Conservation (phyloP, 2,888 invertebrate species). For the Ormyrus thymus region DNA sequence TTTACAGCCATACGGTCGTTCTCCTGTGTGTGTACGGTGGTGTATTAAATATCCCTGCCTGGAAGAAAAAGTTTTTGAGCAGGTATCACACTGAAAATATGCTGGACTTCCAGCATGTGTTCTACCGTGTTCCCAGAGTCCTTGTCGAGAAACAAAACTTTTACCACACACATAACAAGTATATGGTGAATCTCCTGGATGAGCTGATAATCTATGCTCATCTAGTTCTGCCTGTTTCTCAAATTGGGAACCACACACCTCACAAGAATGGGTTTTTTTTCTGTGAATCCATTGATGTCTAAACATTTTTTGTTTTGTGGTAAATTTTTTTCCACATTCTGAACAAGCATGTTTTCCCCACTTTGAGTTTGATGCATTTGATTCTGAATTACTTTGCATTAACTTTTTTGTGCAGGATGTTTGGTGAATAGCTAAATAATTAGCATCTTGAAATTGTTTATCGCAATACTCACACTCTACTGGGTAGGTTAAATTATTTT, state of each 20-base stretch:
- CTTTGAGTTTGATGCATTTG: constrained; percentile 63
- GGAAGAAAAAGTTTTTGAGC: constrained; percentile 77
- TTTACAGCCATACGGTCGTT: constrained; percentile 77
- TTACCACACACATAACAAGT: constrained; percentile 75
- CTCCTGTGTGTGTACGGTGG: constrained; percentile 76
- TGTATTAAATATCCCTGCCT: constrained; percentile 77
- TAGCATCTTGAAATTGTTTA: constrained; percentile 74
- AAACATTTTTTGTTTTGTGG: constrained; percentile 76
- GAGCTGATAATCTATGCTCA: constrained; percentile 73
- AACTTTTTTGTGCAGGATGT: constrained; percentile 70
- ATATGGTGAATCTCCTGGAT: constrained; percentile 74
- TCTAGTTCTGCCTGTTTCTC: constrained; percentile 73
- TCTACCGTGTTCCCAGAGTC: constrained; percentile 75
- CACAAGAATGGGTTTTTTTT: constrained; percentile 74
- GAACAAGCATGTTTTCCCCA: constrained; percentile 74
- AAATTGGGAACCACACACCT: constrained; percentile 73
- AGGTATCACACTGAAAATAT: constrained; percentile 75
- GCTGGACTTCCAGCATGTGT: constrained; percentile 74
- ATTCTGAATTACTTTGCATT: constrained; percentile 64
- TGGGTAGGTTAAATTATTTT: constrained; percentile 65
- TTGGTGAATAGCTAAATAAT: constrained; percentile 73
- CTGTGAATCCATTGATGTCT: constrained; percentile 76
- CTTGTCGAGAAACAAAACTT: constrained; percentile 75
- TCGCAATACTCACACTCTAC: constrained; percentile 76
- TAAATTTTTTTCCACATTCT: constrained; percentile 74